phyloP scores from a whole-genome alignment of 2,888 invertebrate genomes.

The Petrolisthes manimaculis region DNA sequence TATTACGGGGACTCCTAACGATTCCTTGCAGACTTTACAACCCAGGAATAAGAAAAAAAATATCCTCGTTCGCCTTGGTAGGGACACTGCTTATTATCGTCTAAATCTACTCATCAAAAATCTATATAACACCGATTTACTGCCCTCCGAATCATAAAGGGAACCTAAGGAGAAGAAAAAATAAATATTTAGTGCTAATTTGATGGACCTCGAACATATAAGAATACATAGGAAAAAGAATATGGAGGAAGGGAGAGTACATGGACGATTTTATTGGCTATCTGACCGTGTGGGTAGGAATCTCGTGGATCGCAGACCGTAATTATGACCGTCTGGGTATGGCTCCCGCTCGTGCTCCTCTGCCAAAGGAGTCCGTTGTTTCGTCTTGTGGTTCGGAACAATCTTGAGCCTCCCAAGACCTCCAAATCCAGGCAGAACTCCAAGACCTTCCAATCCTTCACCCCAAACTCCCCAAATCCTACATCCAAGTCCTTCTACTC shows the following conservation, averaged over 20 bases:
- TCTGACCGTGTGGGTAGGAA: neutral
- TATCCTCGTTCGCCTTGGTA: neutral
- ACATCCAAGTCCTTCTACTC: too few relatives aligned
- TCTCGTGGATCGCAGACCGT: neutral
- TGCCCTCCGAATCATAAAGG: neutral
- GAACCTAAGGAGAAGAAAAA: too few relatives aligned
- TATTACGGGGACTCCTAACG: conserved; percentile 6
- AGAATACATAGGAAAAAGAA: neutral
- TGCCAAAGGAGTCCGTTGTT: too few relatives aligned
- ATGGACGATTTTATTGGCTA: neutral
- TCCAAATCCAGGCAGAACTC: too few relatives aligned
- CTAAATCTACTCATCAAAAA: neutral
- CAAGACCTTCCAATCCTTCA: too few relatives aligned
- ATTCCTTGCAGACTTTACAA: conserved; percentile 13
- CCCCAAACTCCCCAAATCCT: too few relatives aligned
- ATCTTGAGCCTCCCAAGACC: too few relatives aligned
- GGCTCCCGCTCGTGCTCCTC: too few relatives aligned
- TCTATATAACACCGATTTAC: neutral
- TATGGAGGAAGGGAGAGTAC: neutral
- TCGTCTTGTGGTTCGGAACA: too few relatives aligned
- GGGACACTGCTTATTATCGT: neutral
- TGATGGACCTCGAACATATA: neutral
- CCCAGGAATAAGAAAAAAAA: neutral
- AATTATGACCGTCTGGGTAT: neutral
- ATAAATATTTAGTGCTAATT: neutral